These are phyloP conservation scores for Acanthosepion pharaonis DNA, from an alignment of 2,888 invertebrate species.

Conservation along the genomic window DNA sequence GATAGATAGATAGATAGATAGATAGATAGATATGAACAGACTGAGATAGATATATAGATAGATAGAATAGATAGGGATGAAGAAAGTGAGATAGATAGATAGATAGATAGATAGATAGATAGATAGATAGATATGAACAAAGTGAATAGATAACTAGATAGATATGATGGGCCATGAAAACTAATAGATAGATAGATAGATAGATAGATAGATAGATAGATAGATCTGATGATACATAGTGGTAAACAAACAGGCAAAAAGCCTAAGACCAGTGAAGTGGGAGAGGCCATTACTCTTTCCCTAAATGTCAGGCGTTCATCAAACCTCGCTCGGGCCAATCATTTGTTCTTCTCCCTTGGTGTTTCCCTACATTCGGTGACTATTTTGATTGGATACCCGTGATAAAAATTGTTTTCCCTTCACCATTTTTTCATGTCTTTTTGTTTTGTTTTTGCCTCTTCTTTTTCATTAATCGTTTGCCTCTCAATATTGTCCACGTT, in stretches of 20 bases:
- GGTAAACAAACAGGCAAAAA: neutral
- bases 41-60: too few relatives aligned
- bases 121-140: too few relatives aligned
- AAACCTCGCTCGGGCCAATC: neutral
- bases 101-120: too few relatives aligned
- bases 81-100: too few relatives aligned
- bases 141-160: neutral
- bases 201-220: too few relatives aligned
- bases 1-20: neutral
- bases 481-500: neutral
- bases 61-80: too few relatives aligned
- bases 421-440: neutral
- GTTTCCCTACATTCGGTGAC: neutral
- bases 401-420: neutral
- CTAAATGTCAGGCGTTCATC: neutral
- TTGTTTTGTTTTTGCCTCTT: neutral
- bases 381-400: neutral
- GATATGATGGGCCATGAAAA: accelerated
- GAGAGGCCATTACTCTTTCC: neutral
- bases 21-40: too few relatives aligned
- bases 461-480: neutral
- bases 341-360: neutral
- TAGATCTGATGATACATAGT: neutral
- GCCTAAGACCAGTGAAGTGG: neutral
- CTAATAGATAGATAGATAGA: neutral